Evolutionary conservation across 2,888 invertebrate species (phyloP).

Genomic region (Eutolmus rufibarbis): DNA sequence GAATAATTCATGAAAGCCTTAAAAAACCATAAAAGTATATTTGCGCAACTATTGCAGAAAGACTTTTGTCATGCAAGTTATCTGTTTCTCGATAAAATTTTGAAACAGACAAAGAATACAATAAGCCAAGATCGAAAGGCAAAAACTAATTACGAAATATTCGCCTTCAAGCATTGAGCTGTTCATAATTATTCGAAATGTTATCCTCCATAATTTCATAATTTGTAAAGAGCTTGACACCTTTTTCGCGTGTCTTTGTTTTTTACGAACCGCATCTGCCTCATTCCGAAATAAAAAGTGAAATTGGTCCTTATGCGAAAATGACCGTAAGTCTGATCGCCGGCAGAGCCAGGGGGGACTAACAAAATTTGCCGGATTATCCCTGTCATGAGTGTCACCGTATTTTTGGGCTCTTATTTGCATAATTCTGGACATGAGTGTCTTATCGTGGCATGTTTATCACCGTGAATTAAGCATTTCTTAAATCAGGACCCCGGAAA

Average conservation of each 20-base stretch:
- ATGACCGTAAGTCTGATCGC: background rate
- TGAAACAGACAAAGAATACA: background rate
- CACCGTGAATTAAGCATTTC: background rate
- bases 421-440: slow-evolving; percentile 4
- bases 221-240: background rate
- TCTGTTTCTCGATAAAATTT: background rate
- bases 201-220: background rate
- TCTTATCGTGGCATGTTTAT: slow-evolving; percentile 11
- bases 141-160: background rate
- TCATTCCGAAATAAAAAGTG: background rate
- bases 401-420: slow-evolving; percentile 4
- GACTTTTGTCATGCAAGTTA: background rate
- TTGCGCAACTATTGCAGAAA: background rate
- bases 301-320: background rate
- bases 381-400: slow-evolving; percentile 23
- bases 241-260: background rate
- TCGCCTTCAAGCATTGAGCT: background rate
- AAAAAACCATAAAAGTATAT: background rate
- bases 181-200: background rate
- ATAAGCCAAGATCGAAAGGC: background rate
- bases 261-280: background rate
- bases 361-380: background rate
- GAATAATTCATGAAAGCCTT: background rate
- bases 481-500: background rate
- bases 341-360: background rate